Conservation (phyloP, 2,113 vertebrate species). For the Heterochromis multidens region DNA sequence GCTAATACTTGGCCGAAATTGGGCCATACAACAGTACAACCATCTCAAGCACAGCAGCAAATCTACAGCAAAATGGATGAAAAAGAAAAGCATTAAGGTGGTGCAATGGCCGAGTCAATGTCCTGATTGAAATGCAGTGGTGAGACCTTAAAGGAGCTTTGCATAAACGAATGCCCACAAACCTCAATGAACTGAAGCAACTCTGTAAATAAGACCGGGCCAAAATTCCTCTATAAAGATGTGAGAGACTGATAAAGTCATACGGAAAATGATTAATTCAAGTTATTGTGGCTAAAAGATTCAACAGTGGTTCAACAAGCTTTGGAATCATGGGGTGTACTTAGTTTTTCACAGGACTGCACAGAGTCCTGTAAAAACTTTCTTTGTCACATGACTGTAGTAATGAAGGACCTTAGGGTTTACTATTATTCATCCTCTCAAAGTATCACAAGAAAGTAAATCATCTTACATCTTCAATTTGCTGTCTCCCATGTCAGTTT, state of each 20-base stretch:
- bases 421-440: too few relatives aligned
- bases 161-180: not conserved
- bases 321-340: not conserved
- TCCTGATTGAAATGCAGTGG: not conserved
- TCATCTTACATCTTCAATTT: not conserved
- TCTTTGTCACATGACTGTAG: not conserved
- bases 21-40: not conserved
- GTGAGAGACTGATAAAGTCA: too few relatives aligned
- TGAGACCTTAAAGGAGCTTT: not conserved
- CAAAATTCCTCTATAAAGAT: too few relatives aligned
- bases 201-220: too few relatives aligned
- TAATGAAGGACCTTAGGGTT: not conserved
- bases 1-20: not conserved
- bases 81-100: not conserved
- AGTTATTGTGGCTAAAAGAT: not conserved
- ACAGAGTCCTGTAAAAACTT: not conserved
- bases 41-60: not conserved
- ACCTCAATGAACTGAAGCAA: too few relatives aligned
- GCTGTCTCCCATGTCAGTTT: slow-evolving; percentile 30
- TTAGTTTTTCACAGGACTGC: not conserved
- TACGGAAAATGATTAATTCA: too few relatives aligned
- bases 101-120: not conserved
- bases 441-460: not conserved
- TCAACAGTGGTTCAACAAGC: not conserved
- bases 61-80: not conserved